Base-by-base conservation (phyloP, 2,797 vertebrate species). In the Oreochromis mossambicus region DNA sequence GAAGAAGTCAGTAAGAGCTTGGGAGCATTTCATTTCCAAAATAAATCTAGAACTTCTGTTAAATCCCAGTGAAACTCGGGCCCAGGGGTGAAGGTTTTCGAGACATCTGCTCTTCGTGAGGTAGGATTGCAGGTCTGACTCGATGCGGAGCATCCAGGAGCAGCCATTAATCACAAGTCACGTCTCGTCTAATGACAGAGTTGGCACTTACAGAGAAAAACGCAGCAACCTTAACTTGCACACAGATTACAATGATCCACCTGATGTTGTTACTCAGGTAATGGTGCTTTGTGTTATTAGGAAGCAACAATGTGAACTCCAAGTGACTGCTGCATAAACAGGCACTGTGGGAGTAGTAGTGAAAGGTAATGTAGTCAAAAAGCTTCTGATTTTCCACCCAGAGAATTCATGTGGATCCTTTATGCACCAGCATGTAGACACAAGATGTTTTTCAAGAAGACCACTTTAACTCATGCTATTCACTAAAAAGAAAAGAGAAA, bases 21-120 rank as follows among this genome's bases (percentile, higher is more conserved):
- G 26, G 52, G 43, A 83, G 82, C 77, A 83, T 92, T 91, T 92
- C 41, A 56, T 87, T 88, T 89, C 52, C 77, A 81, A 92, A 92
- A 85, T 76, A 88, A 88, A 89, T 77, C 78, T 24, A 17, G 36
- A 92, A 68, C 82, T 52, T 77, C 55, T 87, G 58, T 79, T 81
- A 91, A 91, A 92, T 83, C 83, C 82, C 78, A 79, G 52, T 55
- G 66, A 79, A 84, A 91, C 66, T 26, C 17, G 7, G n/a, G 52
- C 26, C 19, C 26, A 85, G 50, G 68, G 50, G 51, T 52, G 21
- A n/a, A 24, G 6, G 17, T 79, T 91, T 89, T 81, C 15, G 78
- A 86, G 77, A 90, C 88, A 88, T 91, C 90, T 93, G 91, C 78
- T 82, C 87, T 94, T 92, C 70, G 90, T 89, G 75, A 89, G 82